Evolutionary conservation across 2,797 vertebrate species (phyloP).

Genomic region (Eurystomus glaucurus): DNA sequence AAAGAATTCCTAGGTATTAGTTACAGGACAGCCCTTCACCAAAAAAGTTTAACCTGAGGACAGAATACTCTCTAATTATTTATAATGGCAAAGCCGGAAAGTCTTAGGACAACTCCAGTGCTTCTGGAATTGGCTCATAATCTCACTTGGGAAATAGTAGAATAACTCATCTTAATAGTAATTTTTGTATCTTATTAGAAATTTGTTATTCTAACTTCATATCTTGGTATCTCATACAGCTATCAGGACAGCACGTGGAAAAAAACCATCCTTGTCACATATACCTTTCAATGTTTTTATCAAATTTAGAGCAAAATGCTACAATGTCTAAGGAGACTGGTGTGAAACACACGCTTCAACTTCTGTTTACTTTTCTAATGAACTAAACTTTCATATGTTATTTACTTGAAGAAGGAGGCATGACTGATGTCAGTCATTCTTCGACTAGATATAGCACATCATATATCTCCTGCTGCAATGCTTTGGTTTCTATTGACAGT

Average conservation of each 20-base stretch:
- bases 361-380: neutral
- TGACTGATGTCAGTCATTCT: neutral
- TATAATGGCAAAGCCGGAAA: neutral
- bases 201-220: neutral
- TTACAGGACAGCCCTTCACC: neutral
- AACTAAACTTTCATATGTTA: neutral
- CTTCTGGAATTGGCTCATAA: neutral
- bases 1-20: neutral
- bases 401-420: neutral
- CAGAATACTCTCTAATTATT: neutral
- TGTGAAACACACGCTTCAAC: neutral
- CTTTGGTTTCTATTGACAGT: neutral
- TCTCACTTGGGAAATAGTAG: neutral
- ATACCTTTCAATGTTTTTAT: neutral
- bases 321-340: neutral
- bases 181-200: neutral
- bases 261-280: neutral
- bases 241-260: neutral
- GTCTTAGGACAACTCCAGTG: neutral
- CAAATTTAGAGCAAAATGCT: slow-evolving; percentile 6
- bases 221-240: neutral
- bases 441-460: neutral
- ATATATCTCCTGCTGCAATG: neutral
- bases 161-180: neutral
- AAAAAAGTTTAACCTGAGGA: neutral